A percentile compares a stretch with the other conserved stretches of the same genome.
Conservation (phyloP, 2,113 vertebrate species). For the Paedocypris sp. region DNA sequence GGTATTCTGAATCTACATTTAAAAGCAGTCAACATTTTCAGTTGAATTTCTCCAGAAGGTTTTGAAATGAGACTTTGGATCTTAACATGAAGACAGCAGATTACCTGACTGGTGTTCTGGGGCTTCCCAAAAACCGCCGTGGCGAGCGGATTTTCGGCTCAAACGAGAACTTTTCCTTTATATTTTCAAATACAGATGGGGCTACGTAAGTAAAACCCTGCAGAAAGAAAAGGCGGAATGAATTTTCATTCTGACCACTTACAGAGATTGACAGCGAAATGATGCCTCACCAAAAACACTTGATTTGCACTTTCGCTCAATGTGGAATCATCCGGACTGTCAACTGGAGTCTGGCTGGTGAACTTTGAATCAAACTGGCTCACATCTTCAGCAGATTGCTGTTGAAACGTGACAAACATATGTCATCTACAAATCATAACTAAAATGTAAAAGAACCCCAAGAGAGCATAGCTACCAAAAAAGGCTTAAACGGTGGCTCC, state of each 20-base stretch:
- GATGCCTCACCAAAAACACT: constrained; percentile 83
- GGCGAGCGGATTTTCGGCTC: constrained; percentile 97
- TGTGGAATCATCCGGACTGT: constrained; percentile 94
- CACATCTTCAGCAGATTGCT: constrained; percentile 98
- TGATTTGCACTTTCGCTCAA: constrained; percentile 99
- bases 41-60: no score
- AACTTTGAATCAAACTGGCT: constrained; percentile 99
- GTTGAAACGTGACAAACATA: constrained; percentile 20
- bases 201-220: constrained; percentile 98
- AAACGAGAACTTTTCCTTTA: constrained; percentile 95
- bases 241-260: no score
- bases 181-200: constrained; percentile 95
- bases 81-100: no score
- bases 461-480: constrained; percentile 68
- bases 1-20: no score
- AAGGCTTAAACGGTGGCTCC: constrained; percentile 93
- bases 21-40: no score
- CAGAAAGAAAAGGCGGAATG: background rate
- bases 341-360: constrained; percentile 96
- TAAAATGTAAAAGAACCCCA: background rate
- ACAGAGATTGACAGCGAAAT: background rate
- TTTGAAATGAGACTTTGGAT: no score
- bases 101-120: constrained; percentile 93
- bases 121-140: constrained; percentile 91
- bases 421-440: background rate